Evolutionary conservation across 2,113 vertebrate species (phyloP).

Genomic region (Falco punctatus): DNA sequence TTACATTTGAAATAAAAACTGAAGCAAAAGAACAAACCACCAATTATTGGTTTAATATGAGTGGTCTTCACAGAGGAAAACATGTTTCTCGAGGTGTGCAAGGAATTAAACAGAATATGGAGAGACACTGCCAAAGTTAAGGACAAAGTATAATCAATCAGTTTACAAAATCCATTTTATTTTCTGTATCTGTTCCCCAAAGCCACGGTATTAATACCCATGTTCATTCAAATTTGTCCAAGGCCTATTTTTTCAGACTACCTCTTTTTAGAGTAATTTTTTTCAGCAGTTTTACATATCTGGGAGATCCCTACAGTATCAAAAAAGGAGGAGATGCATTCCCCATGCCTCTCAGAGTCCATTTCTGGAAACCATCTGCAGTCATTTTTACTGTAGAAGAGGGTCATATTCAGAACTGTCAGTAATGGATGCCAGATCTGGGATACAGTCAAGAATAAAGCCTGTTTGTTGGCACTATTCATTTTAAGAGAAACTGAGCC

Average conservation of each 20-base stretch:
- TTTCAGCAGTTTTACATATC: background rate
- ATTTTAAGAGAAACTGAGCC: background rate
- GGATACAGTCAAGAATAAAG: background rate
- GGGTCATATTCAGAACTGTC: background rate
- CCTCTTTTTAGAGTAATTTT: background rate
- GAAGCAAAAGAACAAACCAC: background rate
- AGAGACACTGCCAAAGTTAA: background rate
- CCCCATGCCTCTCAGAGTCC: background rate
- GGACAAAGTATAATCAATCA: background rate
- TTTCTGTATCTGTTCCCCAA: background rate
- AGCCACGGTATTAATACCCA: background rate
- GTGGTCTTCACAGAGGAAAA: background rate
- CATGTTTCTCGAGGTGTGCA: background rate
- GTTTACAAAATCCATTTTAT: background rate
- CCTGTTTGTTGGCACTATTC: background rate
- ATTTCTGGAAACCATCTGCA: background rate
- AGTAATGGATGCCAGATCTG: background rate
- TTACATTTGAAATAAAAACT: background rate
- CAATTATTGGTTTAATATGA: background rate
- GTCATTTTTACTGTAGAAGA: background rate
- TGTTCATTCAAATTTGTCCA: background rate
- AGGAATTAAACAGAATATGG: background rate
- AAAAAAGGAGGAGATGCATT: background rate
- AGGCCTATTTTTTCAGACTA: background rate
- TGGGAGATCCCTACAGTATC: background rate